These are phyloP conservation scores for Lepidotrigona ventralis DNA, from an alignment of 1,140 invertebrate genomes.

Conservation along the genomic window DNA sequence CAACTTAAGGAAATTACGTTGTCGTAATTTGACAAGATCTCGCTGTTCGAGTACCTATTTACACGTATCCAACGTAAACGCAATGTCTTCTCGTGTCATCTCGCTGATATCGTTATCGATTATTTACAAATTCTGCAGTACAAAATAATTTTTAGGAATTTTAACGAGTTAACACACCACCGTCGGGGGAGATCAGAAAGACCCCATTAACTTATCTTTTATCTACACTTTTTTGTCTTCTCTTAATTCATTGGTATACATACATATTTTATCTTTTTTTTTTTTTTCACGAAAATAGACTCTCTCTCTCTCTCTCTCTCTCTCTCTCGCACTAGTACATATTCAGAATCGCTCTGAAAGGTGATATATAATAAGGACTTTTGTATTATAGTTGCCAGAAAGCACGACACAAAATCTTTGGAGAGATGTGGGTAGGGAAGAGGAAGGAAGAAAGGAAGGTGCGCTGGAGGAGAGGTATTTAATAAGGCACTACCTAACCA, in stretches of 20 bases:
- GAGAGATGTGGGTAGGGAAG: neutral
- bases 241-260: conserved; percentile 26
- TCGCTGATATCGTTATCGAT: conserved; percentile 5
- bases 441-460: neutral
- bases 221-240: conserved; percentile 13
- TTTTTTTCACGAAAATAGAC: conserved; percentile 44
- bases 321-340: neutral
- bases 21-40: neutral
- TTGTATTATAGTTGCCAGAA: neutral
- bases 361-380: neutral
- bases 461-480: neutral
- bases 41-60: neutral
- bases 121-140: conserved; percentile 51
- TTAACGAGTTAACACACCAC: conserved; percentile 30
- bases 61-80: conserved; percentile 7
- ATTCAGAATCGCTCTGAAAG: conserved; percentile 2
- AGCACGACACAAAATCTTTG: neutral
- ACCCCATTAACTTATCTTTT: conserved; percentile 24
- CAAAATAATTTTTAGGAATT: conserved; percentile 50
- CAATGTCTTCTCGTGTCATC: conserved; percentile 12
- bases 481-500: conserved; percentile 82
- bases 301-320: neutral
- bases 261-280: conserved; percentile 31
- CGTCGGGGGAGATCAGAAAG: neutral
- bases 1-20: neutral